Base-by-base conservation (phyloP, 2,888 invertebrate species). In the Vandiemenella viatica region DNA sequence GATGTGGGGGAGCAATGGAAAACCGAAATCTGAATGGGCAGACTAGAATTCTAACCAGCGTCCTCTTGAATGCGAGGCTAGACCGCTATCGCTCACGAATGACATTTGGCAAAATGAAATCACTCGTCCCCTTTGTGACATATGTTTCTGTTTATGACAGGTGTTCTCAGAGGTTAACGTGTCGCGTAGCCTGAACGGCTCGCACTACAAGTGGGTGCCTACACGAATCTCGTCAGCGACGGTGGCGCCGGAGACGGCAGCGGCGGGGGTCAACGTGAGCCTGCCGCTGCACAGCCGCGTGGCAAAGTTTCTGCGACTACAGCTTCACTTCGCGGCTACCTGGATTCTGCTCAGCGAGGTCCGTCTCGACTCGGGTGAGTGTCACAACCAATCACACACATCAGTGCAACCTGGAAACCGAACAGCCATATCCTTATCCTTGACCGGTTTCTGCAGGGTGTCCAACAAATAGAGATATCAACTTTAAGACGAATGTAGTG, bases 311-410 rank as follows among this genome's bases (percentile, higher is more conserved):
- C 74, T 91, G 56, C 81, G 79, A 71, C 61, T 84, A 58, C 75
- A 81, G 59, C 72, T 91, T 15, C 76, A 74, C 59, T 89, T 88
- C 63, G 80, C 81, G 53, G 76, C 83, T 56, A 79, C 82, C 62
- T 92, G 91, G 91, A 80, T 92, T 53, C 74, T 92, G 56, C 76
- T 93, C 61, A 90, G 90, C 66, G 92, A 93, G 69, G 74, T 92
- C 57, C 77, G 80, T 37, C 91, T 92, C 63, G 79, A 80, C 58
- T 85, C 89, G 51, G 73, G 84, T 83, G 67, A 75, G 75, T 38
- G 38, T n/a, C 4, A 3, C 32, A n/a, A 10, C 10, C 32, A 2
- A 13, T 13, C 32, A 32, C 4, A n/a, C n/a, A n/a, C n/a, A n/a
- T n/a, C n/a, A n/a, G n/a, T n/a, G n/a, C n/a, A n/a, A n/a, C n/a